Base-by-base conservation (phyloP, 2,113 vertebrate genomes). In the Cyprinodon brontotheroides region DNA sequence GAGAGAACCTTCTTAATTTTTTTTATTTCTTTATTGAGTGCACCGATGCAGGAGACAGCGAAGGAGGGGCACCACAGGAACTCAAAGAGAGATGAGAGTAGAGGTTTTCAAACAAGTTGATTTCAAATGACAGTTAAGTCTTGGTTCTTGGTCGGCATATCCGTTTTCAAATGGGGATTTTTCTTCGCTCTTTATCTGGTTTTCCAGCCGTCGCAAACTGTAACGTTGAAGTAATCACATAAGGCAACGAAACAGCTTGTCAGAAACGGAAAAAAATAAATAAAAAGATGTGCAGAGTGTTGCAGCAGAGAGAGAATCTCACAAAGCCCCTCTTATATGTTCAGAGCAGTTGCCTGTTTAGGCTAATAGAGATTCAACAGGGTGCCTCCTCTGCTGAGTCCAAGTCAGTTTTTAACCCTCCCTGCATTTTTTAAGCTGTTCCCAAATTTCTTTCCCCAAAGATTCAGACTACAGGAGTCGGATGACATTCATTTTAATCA, bases 331-430 rank as follows among this genome's bases (percentile, higher is more conserved):
- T 73, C 65, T 87, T 81, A 83, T 85, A 41, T 79, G 77, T 81
- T 79, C 29, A 79, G 78, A 85, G 78, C 64, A 7, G 75, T 80
- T 73, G 48, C 60, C 75, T 67, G 80, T 79, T 88, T 70, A 76
- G 79, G 80, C 89, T 84, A 75, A 90, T 89, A 85, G 81, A 85
- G 80, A 87, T 89, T 90, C 88, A 88, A 87, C 83, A 84, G 78
- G 74, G 78, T 61, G 68, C 70, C 38, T 78, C 80, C 78, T 77
- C 77, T 61, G 0, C 73, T 81, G 75, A 5, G 36, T 74, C 82
- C 83, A 82, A 84, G 74, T 73, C 60, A 29, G 74, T 47, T 74
- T 68, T 71, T 43, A 74, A 11, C 47, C 61, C 14, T 61, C 40
- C 70, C 36, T 72, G 64, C 57, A 61, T 48, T 50, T 57, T 29